phyloP scores from a whole-genome alignment of 2,797 vertebrate genomes.

The Gymnodraco acuticeps region DNA sequence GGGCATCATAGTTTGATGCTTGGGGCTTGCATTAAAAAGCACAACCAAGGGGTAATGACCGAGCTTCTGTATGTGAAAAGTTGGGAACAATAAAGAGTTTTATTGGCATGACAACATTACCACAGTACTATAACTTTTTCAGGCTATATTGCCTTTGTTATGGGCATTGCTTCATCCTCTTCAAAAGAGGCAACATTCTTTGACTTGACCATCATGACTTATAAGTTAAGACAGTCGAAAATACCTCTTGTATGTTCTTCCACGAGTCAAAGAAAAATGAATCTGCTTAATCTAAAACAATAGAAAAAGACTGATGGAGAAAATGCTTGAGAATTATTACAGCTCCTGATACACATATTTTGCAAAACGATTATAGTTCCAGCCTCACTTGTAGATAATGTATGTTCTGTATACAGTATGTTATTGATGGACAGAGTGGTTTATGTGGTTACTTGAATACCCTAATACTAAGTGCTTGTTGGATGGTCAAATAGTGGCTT shows the following conservation, averaged over 20 bases:
- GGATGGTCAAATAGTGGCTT: neutral
- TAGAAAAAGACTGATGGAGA: neutral
- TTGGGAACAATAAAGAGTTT: too few relatives aligned
- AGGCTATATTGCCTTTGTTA: neutral
- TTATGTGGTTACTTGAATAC: slow-evolving; percentile 3
- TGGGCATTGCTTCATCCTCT: neutral
- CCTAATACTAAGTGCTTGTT: neutral
- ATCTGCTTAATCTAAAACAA: neutral
- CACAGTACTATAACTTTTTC: neutral
- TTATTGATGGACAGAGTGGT: neutral
- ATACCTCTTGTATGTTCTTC: neutral
- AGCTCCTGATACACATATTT: neutral
- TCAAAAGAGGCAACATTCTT: neutral
- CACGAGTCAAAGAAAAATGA: neutral
- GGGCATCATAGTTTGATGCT: too few relatives aligned
- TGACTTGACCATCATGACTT: neutral
- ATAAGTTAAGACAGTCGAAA: neutral
- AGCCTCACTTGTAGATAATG: neutral
- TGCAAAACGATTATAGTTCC: neutral
- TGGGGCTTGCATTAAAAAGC: too few relatives aligned
- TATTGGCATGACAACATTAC: neutral
- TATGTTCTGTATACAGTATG: neutral
- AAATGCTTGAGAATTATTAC: neutral
- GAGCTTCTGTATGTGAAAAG: too few relatives aligned
- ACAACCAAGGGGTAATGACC: too few relatives aligned